Evolutionary conservation across 2,113 vertebrate genomes (phyloP).

Genomic region (Macquaria australasica): DNA sequence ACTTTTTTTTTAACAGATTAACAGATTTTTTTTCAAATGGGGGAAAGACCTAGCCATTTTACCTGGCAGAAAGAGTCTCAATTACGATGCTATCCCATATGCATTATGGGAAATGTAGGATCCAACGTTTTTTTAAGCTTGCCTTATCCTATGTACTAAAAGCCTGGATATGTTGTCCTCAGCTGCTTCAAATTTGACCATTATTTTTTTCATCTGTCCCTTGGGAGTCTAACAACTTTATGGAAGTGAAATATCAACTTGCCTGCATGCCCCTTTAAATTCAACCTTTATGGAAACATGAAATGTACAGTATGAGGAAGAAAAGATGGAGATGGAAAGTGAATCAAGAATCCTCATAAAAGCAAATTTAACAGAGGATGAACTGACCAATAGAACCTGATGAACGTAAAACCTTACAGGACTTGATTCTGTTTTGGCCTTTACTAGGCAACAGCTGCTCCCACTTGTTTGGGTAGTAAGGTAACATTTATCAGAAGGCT

Average conservation of each 20-base stretch:
- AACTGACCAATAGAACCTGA: neutral
- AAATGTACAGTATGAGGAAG: neutral
- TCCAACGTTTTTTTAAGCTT: neutral
- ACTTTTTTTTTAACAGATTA: neutral
- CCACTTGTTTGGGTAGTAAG: neutral
- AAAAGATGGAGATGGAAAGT: neutral
- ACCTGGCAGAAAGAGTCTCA: neutral
- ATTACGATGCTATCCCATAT: neutral
- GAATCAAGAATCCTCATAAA: neutral
- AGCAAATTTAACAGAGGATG: neutral
- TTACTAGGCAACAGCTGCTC: neutral
- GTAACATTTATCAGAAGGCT: neutral
- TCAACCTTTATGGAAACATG: neutral
- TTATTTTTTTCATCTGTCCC: neutral
- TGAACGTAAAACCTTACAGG: neutral
- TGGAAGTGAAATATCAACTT: neutral
- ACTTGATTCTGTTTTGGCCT: neutral
- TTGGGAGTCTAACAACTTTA: neutral
- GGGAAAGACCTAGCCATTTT: neutral
- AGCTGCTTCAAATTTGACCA: neutral
- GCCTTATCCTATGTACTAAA: neutral
- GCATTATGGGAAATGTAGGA: neutral
- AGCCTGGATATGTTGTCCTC: neutral
- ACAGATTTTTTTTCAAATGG: neutral
- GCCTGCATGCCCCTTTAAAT: neutral